These are phyloP conservation scores for Ahaetulla prasina DNA, from an alignment of 2,113 vertebrate species.

Conservation along the genomic window DNA sequence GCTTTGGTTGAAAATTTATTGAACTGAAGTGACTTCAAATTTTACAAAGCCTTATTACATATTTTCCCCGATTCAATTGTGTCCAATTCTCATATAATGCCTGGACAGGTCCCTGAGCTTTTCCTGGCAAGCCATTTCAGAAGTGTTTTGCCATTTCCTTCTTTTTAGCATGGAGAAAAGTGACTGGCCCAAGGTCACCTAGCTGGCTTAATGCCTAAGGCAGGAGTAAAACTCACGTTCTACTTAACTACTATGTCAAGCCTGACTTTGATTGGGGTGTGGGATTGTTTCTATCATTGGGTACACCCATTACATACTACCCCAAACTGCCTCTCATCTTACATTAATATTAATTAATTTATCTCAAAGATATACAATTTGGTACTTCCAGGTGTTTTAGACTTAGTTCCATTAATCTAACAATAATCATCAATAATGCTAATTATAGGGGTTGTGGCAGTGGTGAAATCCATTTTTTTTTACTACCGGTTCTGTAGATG, in stretches of 20 bases:
- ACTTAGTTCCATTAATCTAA: neutral
- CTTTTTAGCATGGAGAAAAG: neutral
- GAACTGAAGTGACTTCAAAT: neutral
- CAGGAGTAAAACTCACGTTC: neutral
- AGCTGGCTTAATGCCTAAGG: neutral
- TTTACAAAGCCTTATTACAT: neutral
- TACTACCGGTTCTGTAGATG: no score
- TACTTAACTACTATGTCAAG: neutral
- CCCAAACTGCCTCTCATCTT: neutral
- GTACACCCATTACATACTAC: neutral
- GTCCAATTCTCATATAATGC: neutral
- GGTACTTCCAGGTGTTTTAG: neutral
- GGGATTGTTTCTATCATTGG: no score
- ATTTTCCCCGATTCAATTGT: neutral
- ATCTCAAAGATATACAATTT: neutral
- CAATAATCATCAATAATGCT: neutral
- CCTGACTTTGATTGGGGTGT: no score
- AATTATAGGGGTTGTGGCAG: no score
- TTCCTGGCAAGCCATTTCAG: neutral
- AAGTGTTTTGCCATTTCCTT: neutral
- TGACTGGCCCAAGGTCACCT: neutral
- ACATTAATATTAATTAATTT: neutral
- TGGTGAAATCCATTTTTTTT: no score
- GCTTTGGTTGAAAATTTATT: neutral
- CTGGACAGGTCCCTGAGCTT: neutral